phyloP scores from a whole-genome alignment of 2,797 vertebrate species.

The Mus minutoides region DNA sequence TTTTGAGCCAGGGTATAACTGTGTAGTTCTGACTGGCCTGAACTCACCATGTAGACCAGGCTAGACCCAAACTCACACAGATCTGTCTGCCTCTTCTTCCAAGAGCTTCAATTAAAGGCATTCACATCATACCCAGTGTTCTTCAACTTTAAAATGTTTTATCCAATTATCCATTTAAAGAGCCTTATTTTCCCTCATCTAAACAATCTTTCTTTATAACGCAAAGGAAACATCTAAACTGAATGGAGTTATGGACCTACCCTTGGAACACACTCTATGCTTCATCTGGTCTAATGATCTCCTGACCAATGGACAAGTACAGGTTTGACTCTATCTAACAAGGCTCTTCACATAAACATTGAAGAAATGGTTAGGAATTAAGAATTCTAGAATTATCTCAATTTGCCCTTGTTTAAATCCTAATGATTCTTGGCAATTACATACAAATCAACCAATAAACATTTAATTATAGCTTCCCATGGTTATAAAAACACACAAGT shows the following conservation, averaged over 20 bases:
- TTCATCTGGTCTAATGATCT: background rate
- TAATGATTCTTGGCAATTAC: constrained; percentile 21
- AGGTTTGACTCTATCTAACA: background rate
- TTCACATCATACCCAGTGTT: background rate
- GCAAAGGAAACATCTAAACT: constrained; percentile 17
- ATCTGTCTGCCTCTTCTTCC: background rate
- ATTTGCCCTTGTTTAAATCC: background rate
- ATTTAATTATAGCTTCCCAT: constrained; percentile 29
- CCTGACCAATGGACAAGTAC: background rate
- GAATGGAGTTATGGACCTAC: background rate
- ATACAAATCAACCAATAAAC: constrained; percentile 14
- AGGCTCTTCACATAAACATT: background rate
- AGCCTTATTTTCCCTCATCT: background rate
- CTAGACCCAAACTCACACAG: background rate
- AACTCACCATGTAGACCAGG: background rate
- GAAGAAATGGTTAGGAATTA: constrained; percentile 7
- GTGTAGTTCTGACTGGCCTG: background rate
- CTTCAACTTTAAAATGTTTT: constrained; percentile 9
- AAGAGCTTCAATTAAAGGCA: background rate
- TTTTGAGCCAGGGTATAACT: background rate
- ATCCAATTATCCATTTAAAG: constrained; percentile 12
- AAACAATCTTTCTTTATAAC: background rate
- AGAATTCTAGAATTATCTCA: constrained; percentile 3
- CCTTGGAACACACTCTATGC: background rate
- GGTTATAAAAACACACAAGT: constrained; percentile 50